Evolutionary conservation across 1,140 invertebrate species (phyloP).

Genomic region (Galendromus occidentalis): DNA sequence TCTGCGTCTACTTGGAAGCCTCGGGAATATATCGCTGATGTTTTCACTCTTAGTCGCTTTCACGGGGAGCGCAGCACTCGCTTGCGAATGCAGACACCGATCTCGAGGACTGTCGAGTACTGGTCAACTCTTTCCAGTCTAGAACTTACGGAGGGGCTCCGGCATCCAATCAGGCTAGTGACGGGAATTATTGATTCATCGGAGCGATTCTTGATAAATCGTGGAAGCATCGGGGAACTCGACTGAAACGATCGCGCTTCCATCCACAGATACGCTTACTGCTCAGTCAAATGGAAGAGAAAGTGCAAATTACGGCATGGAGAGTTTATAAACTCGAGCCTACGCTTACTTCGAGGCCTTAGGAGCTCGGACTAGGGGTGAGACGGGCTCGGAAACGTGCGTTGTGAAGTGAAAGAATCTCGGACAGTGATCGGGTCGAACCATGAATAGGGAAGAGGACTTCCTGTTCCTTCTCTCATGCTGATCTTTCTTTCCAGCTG

Average conservation of each 20-base stretch:
- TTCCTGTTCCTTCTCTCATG: too few relatives aligned
- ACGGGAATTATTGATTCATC: too few relatives aligned
- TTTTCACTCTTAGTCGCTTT: neutral
- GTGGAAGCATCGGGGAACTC: too few relatives aligned
- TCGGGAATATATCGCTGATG: neutral
- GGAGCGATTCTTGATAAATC: too few relatives aligned
- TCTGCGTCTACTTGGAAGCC: neutral
- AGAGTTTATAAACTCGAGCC: neutral
- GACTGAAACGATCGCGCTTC: too few relatives aligned
- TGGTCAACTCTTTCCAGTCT: too few relatives aligned
- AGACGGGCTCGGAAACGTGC: neutral
- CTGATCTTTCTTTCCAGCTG: too few relatives aligned
- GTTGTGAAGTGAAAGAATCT: neutral
- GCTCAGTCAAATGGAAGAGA: neutral
- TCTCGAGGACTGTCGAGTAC: neutral
- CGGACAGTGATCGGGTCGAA: too few relatives aligned
- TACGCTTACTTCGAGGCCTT: neutral
- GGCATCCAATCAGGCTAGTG: too few relatives aligned
- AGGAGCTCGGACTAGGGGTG: neutral
- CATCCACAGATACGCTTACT: neutral
- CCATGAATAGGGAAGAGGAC: too few relatives aligned
- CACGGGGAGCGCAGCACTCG: neutral
- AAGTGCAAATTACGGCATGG: neutral
- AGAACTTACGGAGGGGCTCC: too few relatives aligned
- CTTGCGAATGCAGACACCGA: too few relatives aligned